Base-by-base conservation (phyloP, 2,888 invertebrate species). In the Dastarcus helophoroides region DNA sequence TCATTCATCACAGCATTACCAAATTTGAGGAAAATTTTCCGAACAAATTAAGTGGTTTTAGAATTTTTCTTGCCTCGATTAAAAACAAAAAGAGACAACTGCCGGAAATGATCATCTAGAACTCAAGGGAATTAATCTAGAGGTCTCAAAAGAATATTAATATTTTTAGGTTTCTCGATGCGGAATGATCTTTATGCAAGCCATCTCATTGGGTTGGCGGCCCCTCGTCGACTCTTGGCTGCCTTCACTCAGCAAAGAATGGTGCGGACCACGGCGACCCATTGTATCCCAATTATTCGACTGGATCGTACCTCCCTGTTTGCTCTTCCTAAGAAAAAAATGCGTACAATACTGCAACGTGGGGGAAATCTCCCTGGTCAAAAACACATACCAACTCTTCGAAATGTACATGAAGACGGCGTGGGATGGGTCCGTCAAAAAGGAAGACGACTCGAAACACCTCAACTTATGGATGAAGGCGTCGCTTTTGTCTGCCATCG, bases 101-200 rank as follows among this genome's bases (percentile, higher is more conserved):
- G 19, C 19, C 8, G 6, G 19, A 19, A 7, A 19, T 19, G 19
- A 7, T 19, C 8, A 19, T 6, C 19, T 8, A 19, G 19, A 8
- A 8, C 7, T 19, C 19, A 19, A 19, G 6, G 19, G 7, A 7
- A 8, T 7, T 19, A 19, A 7, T 19, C 19, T 7, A 19, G 19
- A 6, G 19, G 6, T 7, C 8, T 6, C 15, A 15, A 26, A n/a
- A 15, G 3, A 26, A 15, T 8, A 9, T 12, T 16, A 17, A 4
- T 27, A 17, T 9, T 36, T 40, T 24, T 23, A 58, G 58, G 60
- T 60, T 5, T 86, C 86, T 8, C 70, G 88, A 31, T 89, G 88
- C 58, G 88, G 88, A 24, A 88, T 89, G 84, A 81, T 89, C 43
- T 89, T 85, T 55, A 74, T 93, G 69, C 91, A 94, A 58, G 81